Evolutionary conservation across 2,113 vertebrate genomes (phyloP), one percentile per base, ranked within the genome.

Genomic region (Turnix velox): DNA sequence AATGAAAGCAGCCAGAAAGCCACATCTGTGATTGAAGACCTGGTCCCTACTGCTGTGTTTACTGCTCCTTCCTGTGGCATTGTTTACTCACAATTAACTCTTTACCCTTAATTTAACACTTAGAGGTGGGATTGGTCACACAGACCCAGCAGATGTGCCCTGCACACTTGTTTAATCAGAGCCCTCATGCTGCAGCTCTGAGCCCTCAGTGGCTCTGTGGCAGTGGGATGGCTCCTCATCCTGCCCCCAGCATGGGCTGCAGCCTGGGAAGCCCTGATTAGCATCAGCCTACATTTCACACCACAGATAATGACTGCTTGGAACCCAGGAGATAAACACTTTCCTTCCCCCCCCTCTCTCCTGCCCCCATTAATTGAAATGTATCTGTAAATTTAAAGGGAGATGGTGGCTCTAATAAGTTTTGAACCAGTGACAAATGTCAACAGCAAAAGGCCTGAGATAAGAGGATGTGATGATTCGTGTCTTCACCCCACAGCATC

Each of bases 241-340:
- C 27, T 17, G 33, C 51, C 14, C 1, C 23, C 3, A 18, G 55
- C 19, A 62, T 91, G 33, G 92, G 96, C 97, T 96, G 97, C 87
- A 91, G 94, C 90, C 90, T 97, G 97, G 97, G 96, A 97, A 98
- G 94, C 65, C 91, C 94, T 96, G 96, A 97, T 98, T 97, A 97
- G 98, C 97, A 98, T 98, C 98, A 97, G 97, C 96, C 96, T 84
- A 73, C 93, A 98, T 98, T 98, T 98, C 98, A 98, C 98, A 98
- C 97, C 96, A 90, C 92, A 97, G 98, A 97, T 98, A 98, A 98
- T 97, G 96, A 97, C 96, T 55, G 96, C 94, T 91, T 65, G 92
- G 97, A 97, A 97, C 94, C 89, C 88, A 73, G 96, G 94, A 97
- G 98, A 98, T 97, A 98, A 98, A 97, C 97, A 54, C 87, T 13